phyloP scores from a whole-genome alignment of 1,140 invertebrate genomes.

The Cotesia glomerata region DNA sequence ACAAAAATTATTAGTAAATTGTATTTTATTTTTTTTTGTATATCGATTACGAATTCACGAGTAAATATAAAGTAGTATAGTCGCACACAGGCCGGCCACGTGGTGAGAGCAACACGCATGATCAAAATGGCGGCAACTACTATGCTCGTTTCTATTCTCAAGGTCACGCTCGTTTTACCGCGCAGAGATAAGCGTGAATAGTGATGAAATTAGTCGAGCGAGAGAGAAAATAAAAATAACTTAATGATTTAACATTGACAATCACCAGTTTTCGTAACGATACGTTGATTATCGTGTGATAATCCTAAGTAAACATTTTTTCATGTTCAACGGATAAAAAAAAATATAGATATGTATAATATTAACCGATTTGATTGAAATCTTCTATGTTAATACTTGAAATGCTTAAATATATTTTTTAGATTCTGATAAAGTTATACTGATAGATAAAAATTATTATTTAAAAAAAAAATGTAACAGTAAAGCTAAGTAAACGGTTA shows the following conservation, averaged over 20 bases:
- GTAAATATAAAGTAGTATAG: background rate
- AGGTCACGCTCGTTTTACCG: constrained; percentile 50
- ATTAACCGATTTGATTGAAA: background rate
- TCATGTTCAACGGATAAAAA: background rate
- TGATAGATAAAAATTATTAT: too few relatives aligned
- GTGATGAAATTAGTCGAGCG: constrained; percentile 17
- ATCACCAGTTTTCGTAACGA: background rate
- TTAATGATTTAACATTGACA: too few relatives aligned
- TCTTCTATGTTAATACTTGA: background rate
- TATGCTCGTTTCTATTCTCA: constrained; percentile 39
- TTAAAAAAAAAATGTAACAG: too few relatives aligned
- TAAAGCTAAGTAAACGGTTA: too few relatives aligned
- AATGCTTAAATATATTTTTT: too few relatives aligned
- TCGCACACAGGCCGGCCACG: constrained; percentile 32
- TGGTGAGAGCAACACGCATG: constrained; percentile 39
- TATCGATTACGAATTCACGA: background rate
- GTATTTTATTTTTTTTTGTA: background rate
- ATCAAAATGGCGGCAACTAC: constrained; percentile 48
- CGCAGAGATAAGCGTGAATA: constrained; percentile 14
- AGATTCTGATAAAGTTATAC: too few relatives aligned
- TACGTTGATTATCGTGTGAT: constrained; percentile 1
- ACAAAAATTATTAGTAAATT: too few relatives aligned
- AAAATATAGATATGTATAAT: background rate
- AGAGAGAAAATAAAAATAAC: background rate
- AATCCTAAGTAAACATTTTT: background rate